Base-by-base conservation (phyloP, 2,113 vertebrate genomes). In the Phoxinus phoxinus region DNA sequence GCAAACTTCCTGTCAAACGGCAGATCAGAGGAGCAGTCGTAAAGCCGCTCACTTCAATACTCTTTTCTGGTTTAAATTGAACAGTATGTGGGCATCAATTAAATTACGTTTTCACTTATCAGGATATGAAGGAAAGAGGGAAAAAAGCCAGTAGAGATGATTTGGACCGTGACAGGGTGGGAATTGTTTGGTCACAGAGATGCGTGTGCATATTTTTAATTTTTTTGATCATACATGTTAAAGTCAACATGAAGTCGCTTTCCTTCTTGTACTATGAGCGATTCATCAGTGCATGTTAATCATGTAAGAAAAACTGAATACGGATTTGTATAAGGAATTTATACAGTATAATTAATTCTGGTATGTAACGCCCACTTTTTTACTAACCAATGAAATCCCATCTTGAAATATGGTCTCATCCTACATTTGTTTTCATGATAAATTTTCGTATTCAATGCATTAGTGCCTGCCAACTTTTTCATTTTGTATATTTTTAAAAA, bases 71-170 rank as follows among this genome's bases (percentile, higher is more conserved):
- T 63, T 84, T 51, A 51, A 53, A 76, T 17, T 76, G 51, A 63
- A 86, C 69, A 81, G 67, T 84, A 81, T 81, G 81, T 30, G n/a
- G 59, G 59, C 76, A 81, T 84, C 87, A 86, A 71, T 86, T 88
- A 84, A 86, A 74, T 65, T 6, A 80, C 19, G 13, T 27, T 74
- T 86, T 74, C 41, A 77, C 81, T 61, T 61, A 37, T 63, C 8
- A 56, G 44, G 65, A 11, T 59, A 44, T 58, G 48, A 82, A 76
- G 73, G 10, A 41, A 41, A 69, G 58, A 44, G n/a, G 69, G 35
- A 15, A 48, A 46, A 58, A 71, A 77, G 4, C 23, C 21, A 25
- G 21, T 44, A 19, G 67, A 79, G 44, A 86, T 46, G 27, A 48
- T 59, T 81, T 32, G 58, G 69, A 83, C 27, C 17, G 25, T 32